Percentiles rank a stretch among this genome's conserved stretches.
These are phyloP conservation scores for Plebejus melissa DNA, from an alignment of 2,888 invertebrate species.

Conservation along the genomic window DNA sequence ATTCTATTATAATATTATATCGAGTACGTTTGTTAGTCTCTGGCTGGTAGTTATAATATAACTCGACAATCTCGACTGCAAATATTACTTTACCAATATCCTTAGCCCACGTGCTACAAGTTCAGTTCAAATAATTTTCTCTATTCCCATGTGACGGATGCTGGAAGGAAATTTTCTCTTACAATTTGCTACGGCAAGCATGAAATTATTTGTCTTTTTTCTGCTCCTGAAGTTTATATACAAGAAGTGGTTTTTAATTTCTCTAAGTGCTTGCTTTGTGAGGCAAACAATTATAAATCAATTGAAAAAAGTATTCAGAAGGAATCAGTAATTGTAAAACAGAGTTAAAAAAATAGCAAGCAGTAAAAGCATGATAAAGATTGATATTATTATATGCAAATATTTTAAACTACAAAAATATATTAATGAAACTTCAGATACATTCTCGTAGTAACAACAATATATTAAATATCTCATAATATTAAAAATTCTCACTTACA, in stretches of 20 bases:
- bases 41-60: background rate
- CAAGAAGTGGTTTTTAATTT: conserved; percentile 11
- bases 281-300: background rate
- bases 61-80: background rate
- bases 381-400: too few relatives aligned
- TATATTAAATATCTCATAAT: too few relatives aligned
- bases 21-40: background rate
- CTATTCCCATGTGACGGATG: conserved; percentile 11
- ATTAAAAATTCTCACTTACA: background rate
- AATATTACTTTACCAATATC: conserved; percentile 16
- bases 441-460: too few relatives aligned
- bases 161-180: conserved; percentile 1
- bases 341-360: background rate
- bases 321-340: background rate
- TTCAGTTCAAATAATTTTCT: background rate
- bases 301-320: too few relatives aligned
- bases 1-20: background rate
- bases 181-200: conserved; percentile 1
- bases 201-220: conserved; percentile 17
- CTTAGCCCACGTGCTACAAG: background rate
- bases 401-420: too few relatives aligned
- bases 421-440: too few relatives aligned
- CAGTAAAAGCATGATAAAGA: background rate
- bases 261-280: background rate
- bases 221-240: background rate